Conservation (phyloP, 2,797 vertebrate species). For the Manis javanica region DNA sequence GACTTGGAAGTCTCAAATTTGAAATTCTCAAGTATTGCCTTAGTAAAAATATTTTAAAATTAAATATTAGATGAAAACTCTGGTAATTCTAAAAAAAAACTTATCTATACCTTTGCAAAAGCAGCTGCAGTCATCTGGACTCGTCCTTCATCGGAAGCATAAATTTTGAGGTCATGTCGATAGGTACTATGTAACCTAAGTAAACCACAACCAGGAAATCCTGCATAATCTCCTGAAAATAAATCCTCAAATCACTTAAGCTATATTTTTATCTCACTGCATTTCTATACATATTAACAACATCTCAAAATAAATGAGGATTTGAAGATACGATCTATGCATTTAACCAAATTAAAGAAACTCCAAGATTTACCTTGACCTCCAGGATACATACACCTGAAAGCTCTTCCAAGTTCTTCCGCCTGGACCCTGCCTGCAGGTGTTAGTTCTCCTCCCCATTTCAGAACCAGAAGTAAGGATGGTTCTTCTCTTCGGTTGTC, state of each 20-base stretch:
- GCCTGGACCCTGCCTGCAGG: slow-evolving; percentile 94
- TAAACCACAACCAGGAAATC: slow-evolving; percentile 94
- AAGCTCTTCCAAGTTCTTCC: slow-evolving; percentile 93
- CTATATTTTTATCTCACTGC: slow-evolving; percentile 65
- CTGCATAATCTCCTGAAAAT: slow-evolving; percentile 93
- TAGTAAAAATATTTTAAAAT: slow-evolving; percentile 34
- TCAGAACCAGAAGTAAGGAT: slow-evolving; percentile 92
- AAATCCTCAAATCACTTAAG: slow-evolving; percentile 77
- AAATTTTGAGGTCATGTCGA: slow-evolving; percentile 94
- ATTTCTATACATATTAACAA: slow-evolving; percentile 57
- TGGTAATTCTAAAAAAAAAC: slow-evolving; percentile 4
- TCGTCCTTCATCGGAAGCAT: slow-evolving; percentile 93
- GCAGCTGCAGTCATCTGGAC: slow-evolving; percentile 95
- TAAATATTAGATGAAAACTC: not conserved
- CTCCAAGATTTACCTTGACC: slow-evolving; percentile 90
- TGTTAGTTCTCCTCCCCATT: slow-evolving; percentile 95
- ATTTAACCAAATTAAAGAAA: slow-evolving; percentile 42
- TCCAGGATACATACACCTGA: slow-evolving; percentile 95
- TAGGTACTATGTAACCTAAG: slow-evolving; percentile 94
- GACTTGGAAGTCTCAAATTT: slow-evolving; percentile 2
- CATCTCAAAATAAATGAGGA: not conserved
- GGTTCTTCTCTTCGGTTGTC: slow-evolving; percentile 92
- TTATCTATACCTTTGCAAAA: slow-evolving; percentile 91
- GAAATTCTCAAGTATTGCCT: not conserved
- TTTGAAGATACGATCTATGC: not conserved